Percentiles rank a stretch among this genome's conserved stretches.
Conservation (phyloP, 37 sponge, comb jelly and placozoan species). For the Bolinopsis microptera region DNA sequence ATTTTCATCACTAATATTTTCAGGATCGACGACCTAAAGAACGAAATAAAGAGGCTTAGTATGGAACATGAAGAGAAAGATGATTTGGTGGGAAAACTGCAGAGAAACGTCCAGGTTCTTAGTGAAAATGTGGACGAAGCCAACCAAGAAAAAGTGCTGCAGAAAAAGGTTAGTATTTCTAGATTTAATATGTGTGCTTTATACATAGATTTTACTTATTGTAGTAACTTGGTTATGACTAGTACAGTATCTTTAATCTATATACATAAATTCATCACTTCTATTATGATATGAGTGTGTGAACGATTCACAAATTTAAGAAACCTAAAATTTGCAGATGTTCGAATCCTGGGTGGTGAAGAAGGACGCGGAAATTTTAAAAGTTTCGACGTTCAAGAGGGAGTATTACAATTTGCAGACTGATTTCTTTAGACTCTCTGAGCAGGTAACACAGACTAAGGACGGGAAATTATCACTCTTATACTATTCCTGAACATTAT, state of each 20-base stretch:
- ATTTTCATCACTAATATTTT: too few species aligned
- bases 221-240: too few species aligned
- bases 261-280: too few species aligned
- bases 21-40: not conserved
- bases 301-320: too few species aligned
- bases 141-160: not conserved
- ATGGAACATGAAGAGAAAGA: not conserved
- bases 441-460: not conserved
- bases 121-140: not conserved
- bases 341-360: not conserved
- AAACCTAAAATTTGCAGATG: too few species aligned
- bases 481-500: too few species aligned
- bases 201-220: too few species aligned
- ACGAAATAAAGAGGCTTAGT: not conserved
- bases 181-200: too few species aligned
- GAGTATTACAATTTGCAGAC: slow-evolving; percentile 7
- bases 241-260: too few species aligned
- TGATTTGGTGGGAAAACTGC: not conserved
- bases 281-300: too few species aligned
- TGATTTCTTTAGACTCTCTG: not conserved
- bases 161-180: not conserved
- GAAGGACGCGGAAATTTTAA: not conserved
- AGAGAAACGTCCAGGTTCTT: not conserved
- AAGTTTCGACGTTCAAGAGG: not conserved
- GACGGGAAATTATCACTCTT: too few species aligned